Conservation (phyloP, 2,888 invertebrate genomes). For the Scaptomyza cyrtandrae region DNA sequence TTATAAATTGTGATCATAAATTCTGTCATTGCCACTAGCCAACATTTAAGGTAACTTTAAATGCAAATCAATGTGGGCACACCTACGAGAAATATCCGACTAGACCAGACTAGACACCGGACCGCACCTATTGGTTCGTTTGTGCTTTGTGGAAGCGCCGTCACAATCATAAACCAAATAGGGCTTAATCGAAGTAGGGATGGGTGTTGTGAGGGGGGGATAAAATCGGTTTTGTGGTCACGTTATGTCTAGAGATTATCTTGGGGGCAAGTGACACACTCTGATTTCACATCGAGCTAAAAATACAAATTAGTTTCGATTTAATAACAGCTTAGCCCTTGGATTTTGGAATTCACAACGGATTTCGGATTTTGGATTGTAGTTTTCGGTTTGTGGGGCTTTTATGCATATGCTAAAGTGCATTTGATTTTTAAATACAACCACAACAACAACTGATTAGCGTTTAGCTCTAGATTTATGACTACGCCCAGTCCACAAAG, state of each 20-base stretch:
- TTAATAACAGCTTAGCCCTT: conserved; percentile 53
- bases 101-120: conserved; percentile 1
- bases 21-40: conserved; percentile 38
- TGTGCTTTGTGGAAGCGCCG: conserved; percentile 59
- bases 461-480: conserved; percentile 66
- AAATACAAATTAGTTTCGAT: conserved; percentile 66
- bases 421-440: conserved; percentile 58
- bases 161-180: conserved; percentile 55
- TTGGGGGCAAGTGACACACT: conserved; percentile 56
- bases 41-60: conserved; percentile 50
- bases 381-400: not conserved
- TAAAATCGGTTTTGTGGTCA: conserved; percentile 33
- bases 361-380: conserved; percentile 6
- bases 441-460: conserved; percentile 61
- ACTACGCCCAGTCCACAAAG: conserved; percentile 16
- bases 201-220: not conserved
- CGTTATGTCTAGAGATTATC: conserved; percentile 66
- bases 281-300: conserved; percentile 58
- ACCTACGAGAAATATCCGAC: conserved; percentile 46
- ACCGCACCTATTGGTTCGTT: conserved; percentile 53
- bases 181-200: conserved; percentile 35
- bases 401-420: conserved; percentile 45
- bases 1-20: conserved; percentile 76
- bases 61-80: conserved; percentile 69
- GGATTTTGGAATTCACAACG: conserved; percentile 24